Conservation (phyloP, 2,797 vertebrate genomes). For the Paramormyrops hopkinsi region DNA sequence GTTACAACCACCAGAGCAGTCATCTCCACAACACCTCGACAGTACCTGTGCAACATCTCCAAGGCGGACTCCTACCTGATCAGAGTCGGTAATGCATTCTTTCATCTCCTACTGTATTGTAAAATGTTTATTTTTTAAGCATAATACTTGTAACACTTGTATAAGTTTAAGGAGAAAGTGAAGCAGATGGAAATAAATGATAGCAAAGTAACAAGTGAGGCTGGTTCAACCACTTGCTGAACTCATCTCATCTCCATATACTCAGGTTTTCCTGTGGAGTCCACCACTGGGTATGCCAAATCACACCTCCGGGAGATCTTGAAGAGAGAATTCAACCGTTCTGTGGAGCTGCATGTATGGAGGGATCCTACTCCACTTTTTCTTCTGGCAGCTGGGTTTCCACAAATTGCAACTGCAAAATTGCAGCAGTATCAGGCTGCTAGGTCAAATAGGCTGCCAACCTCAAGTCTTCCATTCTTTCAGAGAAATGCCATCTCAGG, state of each 20-base stretch:
- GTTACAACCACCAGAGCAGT: constrained; percentile 56
- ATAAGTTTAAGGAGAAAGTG: not conserved
- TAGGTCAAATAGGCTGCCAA: not conserved
- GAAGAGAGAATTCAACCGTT: constrained; percentile 75
- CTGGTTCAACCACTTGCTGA: not conserved
- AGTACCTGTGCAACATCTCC: constrained; percentile 81
- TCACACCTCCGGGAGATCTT: constrained; percentile 76
- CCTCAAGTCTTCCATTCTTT: not conserved
- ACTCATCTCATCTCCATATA: constrained; percentile 7
- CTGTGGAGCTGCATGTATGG: constrained; percentile 85
- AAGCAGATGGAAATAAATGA: not conserved
- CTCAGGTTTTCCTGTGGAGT: constrained; percentile 73
- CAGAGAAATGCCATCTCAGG: not conserved
- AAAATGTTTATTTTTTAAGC: not conserved
- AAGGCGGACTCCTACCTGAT: constrained; percentile 80
- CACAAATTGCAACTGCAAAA: not conserved
- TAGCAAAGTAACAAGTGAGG: not conserved
- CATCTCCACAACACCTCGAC: constrained; percentile 60
- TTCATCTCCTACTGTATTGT: not conserved
- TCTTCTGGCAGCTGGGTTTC: not conserved
- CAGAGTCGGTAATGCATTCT: constrained; percentile 72
- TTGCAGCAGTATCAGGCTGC: not conserved
- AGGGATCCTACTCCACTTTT: not conserved
- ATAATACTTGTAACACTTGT: not conserved
- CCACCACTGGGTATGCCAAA: constrained; percentile 74